Percentiles rank a stretch among this genome's conserved stretches.
These are phyloP conservation scores for Labroides dimidiatus DNA, from an alignment of 2,797 vertebrate species.

Conservation along the genomic window DNA sequence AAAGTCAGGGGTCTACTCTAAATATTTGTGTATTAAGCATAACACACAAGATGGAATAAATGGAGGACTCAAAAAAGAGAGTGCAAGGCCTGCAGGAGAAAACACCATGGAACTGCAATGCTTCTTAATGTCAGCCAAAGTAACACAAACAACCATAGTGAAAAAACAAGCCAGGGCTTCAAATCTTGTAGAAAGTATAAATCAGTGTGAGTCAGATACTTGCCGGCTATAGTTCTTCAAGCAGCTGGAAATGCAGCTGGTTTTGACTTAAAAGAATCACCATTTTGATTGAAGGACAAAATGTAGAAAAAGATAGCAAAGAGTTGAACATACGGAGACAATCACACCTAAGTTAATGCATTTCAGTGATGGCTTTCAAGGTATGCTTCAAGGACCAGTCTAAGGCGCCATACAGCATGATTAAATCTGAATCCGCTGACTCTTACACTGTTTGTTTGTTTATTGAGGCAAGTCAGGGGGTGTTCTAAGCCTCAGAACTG, in stretches of 20 bases:
- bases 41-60: slow-evolving; percentile 69
- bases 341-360: slow-evolving; percentile 15
- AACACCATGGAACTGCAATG: slow-evolving; percentile 65
- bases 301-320: neutral
- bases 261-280: neutral
- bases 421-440: slow-evolving; percentile 75
- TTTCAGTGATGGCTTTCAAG: slow-evolving; percentile 56
- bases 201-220: slow-evolving; percentile 31
- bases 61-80: slow-evolving; percentile 59
- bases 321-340: neutral
- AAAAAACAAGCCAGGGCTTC: slow-evolving; percentile 67
- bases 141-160: slow-evolving; percentile 66
- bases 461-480: slow-evolving; percentile 72
- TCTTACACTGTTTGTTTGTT: slow-evolving; percentile 76
- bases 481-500: slow-evolving; percentile 77
- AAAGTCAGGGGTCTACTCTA: slow-evolving; percentile 77
- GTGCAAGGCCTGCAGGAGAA: slow-evolving; percentile 72
- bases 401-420: slow-evolving; percentile 50
- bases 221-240: slow-evolving; percentile 10
- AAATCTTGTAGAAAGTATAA: slow-evolving; percentile 43
- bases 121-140: slow-evolving; percentile 71
- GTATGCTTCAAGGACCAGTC: slow-evolving; percentile 52
- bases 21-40: slow-evolving; percentile 82
- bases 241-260: slow-evolving; percentile 15
- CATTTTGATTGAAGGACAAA: neutral